Conservation (phyloP, 2,888 invertebrate genomes). For the Xestia xanthographa region DNA sequence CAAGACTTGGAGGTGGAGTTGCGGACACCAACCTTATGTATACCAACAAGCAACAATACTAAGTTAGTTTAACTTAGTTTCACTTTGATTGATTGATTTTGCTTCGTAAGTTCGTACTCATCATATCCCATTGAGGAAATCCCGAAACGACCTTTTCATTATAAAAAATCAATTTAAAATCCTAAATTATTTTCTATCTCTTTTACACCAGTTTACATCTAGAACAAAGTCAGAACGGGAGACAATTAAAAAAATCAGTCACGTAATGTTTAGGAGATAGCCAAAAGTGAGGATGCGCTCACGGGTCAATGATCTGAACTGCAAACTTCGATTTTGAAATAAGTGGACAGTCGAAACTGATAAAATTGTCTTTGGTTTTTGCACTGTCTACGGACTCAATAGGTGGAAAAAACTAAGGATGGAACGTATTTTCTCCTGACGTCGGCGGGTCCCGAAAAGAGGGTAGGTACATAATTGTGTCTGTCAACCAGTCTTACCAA, state of each 20-base stretch:
- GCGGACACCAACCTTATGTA: neutral
- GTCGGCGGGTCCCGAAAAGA: neutral
- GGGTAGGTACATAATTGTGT: no score
- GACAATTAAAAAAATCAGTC: constrained; percentile 85
- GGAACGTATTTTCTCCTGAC: neutral
- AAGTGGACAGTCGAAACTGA: constrained; percentile 1
- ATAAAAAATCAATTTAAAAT: constrained; percentile 52
- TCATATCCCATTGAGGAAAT: neutral
- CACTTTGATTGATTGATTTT: neutral
- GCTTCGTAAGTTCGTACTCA: neutral
- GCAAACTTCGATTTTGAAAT: constrained; percentile 72
- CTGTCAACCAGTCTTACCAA: no score
- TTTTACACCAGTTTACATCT: constrained; percentile 66
- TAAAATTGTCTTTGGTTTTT: neutral
- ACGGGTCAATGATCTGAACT: constrained; percentile 76
- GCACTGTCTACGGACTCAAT: neutral
- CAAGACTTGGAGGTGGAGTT: neutral
- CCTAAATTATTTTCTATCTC: constrained; percentile 64
- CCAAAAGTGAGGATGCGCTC: constrained; percentile 82
- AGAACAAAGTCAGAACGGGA: constrained; percentile 74
- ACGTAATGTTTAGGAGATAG: constrained; percentile 85
- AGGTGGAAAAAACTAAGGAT: neutral
- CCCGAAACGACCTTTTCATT: neutral
- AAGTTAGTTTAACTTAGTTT: constrained; percentile 55
- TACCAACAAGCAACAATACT: neutral